Percentiles rank a stretch among this genome's conserved stretches.
Evolutionary conservation across 2,797 vertebrate genomes (phyloP).

Genomic region (Lophius americanus): DNA sequence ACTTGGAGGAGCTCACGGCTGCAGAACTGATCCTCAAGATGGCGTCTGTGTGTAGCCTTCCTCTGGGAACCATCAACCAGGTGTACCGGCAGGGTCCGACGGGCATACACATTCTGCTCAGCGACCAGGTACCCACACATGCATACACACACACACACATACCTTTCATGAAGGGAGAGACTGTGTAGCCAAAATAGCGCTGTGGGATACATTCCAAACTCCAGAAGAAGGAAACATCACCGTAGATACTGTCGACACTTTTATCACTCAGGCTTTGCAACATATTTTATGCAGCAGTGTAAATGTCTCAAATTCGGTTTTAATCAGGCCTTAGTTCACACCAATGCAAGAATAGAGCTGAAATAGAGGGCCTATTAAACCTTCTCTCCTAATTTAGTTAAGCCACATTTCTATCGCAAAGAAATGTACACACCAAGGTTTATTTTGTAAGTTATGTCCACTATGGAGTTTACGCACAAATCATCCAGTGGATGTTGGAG

Average conservation of each 20-base stretch:
- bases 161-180: slow-evolving; percentile 1
- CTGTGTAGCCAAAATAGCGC: neutral
- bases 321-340: neutral
- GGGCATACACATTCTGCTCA: slow-evolving; percentile 93
- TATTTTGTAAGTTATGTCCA: too few relatives aligned
- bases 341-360: neutral
- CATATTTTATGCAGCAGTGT: neutral
- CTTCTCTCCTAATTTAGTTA: too few relatives aligned
- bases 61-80: slow-evolving; percentile 90
- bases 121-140: slow-evolving; percentile 86
- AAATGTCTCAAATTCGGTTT: neutral
- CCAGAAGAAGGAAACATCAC: neutral
- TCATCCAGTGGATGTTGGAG: too few relatives aligned
- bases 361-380: too few relatives aligned
- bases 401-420: too few relatives aligned
- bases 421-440: too few relatives aligned
- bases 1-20: slow-evolving; percentile 93
- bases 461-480: too few relatives aligned
- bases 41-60: slow-evolving; percentile 89
- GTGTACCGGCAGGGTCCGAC: slow-evolving; percentile 95
- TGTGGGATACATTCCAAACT: neutral
- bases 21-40: slow-evolving; percentile 92
- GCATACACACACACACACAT: neutral
- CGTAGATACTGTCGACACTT: neutral
- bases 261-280: neutral